phyloP scores from a whole-genome alignment of 2,888 invertebrate genomes.

The Eristalis tenax region DNA sequence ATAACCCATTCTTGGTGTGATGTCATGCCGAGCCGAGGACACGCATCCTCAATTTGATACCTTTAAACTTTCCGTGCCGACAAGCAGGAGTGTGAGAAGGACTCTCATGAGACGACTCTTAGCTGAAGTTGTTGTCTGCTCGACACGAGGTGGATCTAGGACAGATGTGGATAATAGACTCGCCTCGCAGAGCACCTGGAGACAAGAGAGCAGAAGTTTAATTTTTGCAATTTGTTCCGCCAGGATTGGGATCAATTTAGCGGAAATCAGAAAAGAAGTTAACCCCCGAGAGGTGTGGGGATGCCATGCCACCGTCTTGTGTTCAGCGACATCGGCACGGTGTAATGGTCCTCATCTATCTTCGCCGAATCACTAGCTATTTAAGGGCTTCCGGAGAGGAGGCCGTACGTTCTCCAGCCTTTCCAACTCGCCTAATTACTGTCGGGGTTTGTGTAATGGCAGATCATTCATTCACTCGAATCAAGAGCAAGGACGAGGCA shows the following conservation, averaged over 20 bases:
- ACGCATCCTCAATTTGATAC: background rate
- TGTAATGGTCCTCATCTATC: background rate
- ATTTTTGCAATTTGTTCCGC: background rate
- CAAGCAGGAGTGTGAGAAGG: background rate
- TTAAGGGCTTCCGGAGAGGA: background rate
- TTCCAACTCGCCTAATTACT: background rate
- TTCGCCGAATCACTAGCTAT: background rate
- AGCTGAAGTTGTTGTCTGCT: background rate
- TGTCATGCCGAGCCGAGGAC: constrained; percentile 4
- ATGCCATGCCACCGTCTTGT: too few species aligned
- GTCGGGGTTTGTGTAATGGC: background rate
- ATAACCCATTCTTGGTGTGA: constrained; percentile 49
- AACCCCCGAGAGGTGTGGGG: too few species aligned
- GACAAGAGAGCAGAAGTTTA: background rate
- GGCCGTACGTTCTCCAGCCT: background rate
- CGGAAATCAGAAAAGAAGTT: background rate
- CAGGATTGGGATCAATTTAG: background rate
- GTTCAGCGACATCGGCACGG: background rate
- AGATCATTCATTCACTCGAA: background rate
- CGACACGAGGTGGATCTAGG: background rate
- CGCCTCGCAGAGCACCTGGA: background rate
- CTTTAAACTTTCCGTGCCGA: background rate
- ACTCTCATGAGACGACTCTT: background rate
- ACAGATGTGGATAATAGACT: background rate
- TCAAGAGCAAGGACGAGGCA: background rate